These are phyloP conservation scores for Laothoe populi DNA, from an alignment of 2,888 invertebrate species.

Conservation along the genomic window DNA sequence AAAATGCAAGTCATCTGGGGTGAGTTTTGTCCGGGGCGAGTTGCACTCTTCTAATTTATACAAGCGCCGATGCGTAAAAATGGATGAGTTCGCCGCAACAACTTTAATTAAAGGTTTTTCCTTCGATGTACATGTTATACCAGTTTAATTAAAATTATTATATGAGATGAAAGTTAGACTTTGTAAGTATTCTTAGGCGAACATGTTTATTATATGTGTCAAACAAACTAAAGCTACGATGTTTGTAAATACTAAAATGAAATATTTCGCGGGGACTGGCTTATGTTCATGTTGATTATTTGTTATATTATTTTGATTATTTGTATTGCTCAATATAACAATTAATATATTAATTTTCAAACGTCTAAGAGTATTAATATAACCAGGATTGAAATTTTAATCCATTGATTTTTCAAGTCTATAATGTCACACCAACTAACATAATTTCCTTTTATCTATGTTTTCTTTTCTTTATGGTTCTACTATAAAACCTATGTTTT, in stretches of 20 bases:
- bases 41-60: conserved; percentile 71
- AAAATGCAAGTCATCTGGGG: conserved; percentile 78
- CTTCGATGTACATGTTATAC: conserved; percentile 3
- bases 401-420: no score
- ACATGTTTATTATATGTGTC: not conserved
- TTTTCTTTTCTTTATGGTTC: no score
- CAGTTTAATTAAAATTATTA: conserved; percentile 19
- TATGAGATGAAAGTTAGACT: conserved; percentile 13
- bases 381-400: no score
- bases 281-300: not conserved
- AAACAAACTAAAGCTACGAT: not conserved
- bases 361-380: no score
- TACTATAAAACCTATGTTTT: no score
- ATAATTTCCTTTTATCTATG: no score
- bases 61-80: conserved; percentile 72
- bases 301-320: not conserved
- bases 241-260: not conserved
- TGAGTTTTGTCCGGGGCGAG: conserved; percentile 55
- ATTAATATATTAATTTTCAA: no score
- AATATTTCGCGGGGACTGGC: not conserved
- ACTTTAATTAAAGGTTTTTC: conserved; percentile 30
- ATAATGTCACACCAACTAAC: no score
- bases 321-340: no score
- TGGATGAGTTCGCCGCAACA: conserved; percentile 57
- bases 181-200: not conserved